Percentiles rank a stretch among this genome's conserved stretches.
These are phyloP conservation scores for Lasius fuliginosus DNA, from an alignment of 2,888 invertebrate species.

Conservation along the genomic window DNA sequence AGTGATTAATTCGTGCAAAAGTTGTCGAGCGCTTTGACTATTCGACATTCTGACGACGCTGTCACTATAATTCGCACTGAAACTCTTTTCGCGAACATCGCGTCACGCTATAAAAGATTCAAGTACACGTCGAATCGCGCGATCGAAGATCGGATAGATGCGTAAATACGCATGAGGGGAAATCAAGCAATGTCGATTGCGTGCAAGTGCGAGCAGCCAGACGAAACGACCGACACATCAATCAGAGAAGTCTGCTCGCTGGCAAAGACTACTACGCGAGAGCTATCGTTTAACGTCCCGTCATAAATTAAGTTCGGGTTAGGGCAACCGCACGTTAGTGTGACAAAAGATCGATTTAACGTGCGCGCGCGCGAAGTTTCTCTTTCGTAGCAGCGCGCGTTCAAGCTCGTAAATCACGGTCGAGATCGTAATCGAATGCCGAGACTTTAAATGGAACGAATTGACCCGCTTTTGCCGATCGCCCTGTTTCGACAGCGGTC, in stretches of 20 bases:
- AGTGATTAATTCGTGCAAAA: neutral
- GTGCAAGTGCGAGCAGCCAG: conserved; percentile 4
- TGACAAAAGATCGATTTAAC: conserved; percentile 62
- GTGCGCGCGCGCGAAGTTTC: conserved; percentile 60
- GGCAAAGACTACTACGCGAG: conserved; percentile 17
- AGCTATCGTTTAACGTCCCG: conserved; percentile 13
- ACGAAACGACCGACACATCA: conserved; percentile 36
- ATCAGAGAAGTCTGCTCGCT: conserved; percentile 25
- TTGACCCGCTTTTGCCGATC: conserved; percentile 70
- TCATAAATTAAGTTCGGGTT: conserved; percentile 48
- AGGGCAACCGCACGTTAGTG: conserved; percentile 33
- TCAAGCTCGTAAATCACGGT: conserved; percentile 67
- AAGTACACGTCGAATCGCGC: conserved; percentile 9
- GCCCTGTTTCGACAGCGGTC: conserved; percentile 47
- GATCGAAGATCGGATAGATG: neutral
- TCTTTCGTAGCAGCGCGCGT: conserved; percentile 59
- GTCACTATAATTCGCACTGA: neutral
- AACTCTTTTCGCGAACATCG: neutral
- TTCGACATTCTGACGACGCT: neutral
- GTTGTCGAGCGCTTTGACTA: neutral
- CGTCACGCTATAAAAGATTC: neutral
- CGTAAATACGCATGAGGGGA: conserved; percentile 34
- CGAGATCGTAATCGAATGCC: conserved; percentile 70
- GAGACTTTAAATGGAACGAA: conserved; percentile 60
- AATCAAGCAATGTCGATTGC: conserved; percentile 33